Evolutionary conservation across 1,140 invertebrate species (phyloP).

Genomic region (Camponotus floridanus): DNA sequence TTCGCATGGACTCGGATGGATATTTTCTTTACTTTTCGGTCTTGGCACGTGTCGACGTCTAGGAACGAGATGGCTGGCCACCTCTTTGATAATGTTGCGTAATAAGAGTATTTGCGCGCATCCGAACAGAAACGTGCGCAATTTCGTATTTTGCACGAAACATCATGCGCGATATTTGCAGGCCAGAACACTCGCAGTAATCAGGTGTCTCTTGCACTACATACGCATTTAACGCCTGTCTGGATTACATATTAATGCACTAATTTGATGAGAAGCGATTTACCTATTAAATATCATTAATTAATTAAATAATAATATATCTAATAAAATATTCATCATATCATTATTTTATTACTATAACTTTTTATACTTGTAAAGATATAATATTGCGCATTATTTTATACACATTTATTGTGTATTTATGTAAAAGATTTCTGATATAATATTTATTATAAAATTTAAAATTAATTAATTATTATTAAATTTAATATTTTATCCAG

Average conservation of each 20-base stretch:
- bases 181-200: conserved; percentile 23
- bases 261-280: not conserved
- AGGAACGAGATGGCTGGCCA: conserved; percentile 39
- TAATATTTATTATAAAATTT: too few relatives aligned
- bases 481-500: not conserved
- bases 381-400: conserved; percentile 4
- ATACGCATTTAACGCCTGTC: not conserved
- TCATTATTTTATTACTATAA: not conserved
- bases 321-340: not conserved
- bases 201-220: not conserved
- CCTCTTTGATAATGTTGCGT: conserved; percentile 49
- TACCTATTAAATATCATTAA: not conserved
- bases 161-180: not conserved
- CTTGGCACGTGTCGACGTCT: conserved; percentile 51
- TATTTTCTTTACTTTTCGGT: not conserved
- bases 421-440: not conserved
- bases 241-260: not conserved
- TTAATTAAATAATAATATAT: not conserved
- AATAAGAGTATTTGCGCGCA: conserved; percentile 43
- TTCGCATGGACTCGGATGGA: not conserved
- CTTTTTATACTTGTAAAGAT: not conserved
- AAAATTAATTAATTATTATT: too few relatives aligned
- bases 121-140: conserved; percentile 32
- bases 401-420: not conserved
- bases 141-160: conserved; percentile 9